Evolutionary conservation across 53 echinoderm and acorn worm genomes (phyloP).

Genomic region (Arbacia lixula): DNA sequence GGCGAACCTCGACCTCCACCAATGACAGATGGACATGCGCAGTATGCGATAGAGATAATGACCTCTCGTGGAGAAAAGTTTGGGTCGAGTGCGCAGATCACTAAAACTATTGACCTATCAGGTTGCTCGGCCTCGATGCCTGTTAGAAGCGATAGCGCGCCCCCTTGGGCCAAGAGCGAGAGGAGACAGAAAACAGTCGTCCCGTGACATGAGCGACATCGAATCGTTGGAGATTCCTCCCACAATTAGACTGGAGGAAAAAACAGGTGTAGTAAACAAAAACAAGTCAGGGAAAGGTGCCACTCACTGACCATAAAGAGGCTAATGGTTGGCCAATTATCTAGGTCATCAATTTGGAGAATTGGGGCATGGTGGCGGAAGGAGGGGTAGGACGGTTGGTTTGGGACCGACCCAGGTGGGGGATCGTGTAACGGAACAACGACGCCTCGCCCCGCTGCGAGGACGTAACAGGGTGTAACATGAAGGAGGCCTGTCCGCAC

Average conservation of each 20-base stretch:
- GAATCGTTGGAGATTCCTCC: conserved; percentile 13
- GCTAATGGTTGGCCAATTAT: conserved; percentile 49
- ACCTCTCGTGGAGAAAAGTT: conserved; percentile 2
- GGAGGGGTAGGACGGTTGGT: conserved; percentile 44
- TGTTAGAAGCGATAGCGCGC: conserved; percentile 46
- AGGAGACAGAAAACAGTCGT: conserved; percentile 10
- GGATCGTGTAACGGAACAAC: conserved; percentile 29
- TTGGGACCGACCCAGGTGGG: conserved; percentile 48
- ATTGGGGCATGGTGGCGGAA: conserved; percentile 53
- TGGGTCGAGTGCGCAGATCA: conserved; percentile 29
- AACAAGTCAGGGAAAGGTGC: conserved; percentile 20
- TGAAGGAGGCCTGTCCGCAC: no score
- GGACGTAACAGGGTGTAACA: background rate
- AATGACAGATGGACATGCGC: background rate
- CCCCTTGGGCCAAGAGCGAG: conserved; percentile 19
- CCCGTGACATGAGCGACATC: background rate
- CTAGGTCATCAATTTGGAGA: conserved; percentile 40
- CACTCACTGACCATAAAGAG: conserved; percentile 48
- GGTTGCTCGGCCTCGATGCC: conserved; percentile 13
- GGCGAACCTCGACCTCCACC: background rate
- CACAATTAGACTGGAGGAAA: conserved; percentile 20
- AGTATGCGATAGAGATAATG: background rate
- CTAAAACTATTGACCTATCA: conserved; percentile 63
- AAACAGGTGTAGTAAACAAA: conserved; percentile 54
- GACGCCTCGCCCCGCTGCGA: conserved; percentile 53